phyloP scores from a whole-genome alignment of 1,140 invertebrate species.

The Contarinia nasturtii region DNA sequence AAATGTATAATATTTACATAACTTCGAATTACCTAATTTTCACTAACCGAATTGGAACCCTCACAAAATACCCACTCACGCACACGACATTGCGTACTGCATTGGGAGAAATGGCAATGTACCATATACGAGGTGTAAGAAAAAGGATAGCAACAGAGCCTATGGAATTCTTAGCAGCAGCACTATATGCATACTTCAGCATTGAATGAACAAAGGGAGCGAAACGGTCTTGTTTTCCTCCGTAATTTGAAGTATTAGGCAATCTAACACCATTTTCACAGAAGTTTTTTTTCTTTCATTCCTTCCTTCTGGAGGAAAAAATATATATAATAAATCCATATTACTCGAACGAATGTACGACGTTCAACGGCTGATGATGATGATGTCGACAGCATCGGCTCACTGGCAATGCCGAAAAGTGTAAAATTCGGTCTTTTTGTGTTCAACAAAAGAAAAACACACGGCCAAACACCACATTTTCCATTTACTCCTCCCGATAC shows the following conservation, averaged over 20 bases:
- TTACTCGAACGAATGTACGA: no score
- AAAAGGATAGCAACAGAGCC: not conserved
- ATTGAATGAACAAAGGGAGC: not conserved
- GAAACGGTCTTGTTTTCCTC: no score
- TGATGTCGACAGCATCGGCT: no score
- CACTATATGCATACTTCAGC: not conserved
- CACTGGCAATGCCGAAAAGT: no score
- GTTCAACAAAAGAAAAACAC: not conserved
- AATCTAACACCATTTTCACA: no score
- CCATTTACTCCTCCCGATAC: not conserved
- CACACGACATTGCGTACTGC: not conserved
- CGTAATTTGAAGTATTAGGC: no score
- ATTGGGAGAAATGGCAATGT: not conserved
- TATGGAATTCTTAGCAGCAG: no score
- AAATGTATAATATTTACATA: not conserved
- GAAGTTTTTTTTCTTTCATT: no score
- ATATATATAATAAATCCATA: no score
- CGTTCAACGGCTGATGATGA: no score
- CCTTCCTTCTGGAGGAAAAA: no score
- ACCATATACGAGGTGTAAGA: not conserved
- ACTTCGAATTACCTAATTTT: constrained; percentile 2
- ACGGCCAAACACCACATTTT: not conserved
- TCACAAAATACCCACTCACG: not conserved
- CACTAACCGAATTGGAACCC: not conserved
- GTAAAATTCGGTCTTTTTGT: no score